Conservation (phyloP, 2,888 invertebrate species). For the Xestoiulus laeticollis region DNA sequence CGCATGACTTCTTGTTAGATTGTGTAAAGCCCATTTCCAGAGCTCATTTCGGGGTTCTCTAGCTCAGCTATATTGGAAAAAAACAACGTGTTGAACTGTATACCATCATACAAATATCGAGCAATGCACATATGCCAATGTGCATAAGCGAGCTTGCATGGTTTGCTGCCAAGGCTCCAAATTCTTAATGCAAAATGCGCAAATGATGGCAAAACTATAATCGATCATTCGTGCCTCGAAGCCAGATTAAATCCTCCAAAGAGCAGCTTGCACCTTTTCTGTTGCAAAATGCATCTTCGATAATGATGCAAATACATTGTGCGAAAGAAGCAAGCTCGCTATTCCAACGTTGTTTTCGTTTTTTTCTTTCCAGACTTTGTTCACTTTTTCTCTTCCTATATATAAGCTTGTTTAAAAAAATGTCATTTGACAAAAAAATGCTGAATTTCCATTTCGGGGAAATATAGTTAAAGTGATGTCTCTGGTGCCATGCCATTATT, state of each 20-base stretch:
- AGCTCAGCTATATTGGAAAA: neutral
- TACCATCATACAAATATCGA: neutral
- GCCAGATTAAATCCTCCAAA: constrained; percentile 43
- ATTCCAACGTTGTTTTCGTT: neutral
- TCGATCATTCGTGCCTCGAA: constrained; percentile 49
- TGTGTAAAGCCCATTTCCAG: constrained; percentile 14
- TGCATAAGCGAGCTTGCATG: neutral
- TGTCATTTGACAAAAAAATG: constrained; percentile 2
- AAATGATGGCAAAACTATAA: constrained; percentile 46
- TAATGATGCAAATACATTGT: constrained; percentile 39
- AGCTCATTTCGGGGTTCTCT: neutral
- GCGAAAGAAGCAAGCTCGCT: neutral
- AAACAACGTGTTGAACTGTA: constrained; percentile 36
- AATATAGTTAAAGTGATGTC: constrained; percentile 19
- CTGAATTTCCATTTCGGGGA: constrained; percentile 39
- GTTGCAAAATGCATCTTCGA: constrained; percentile 22
- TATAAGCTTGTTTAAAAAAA: neutral
- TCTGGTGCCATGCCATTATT: constrained; percentile 3
- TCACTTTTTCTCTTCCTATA: neutral
- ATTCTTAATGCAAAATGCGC: constrained; percentile 45
- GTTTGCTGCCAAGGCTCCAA: neutral
- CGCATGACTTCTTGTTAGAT: constrained; percentile 32
- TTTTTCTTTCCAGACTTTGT: neutral
- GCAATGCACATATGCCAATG: neutral
- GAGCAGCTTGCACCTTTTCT: constrained; percentile 42